Percentiles rank a stretch among this genome's conserved stretches.
phyloP scores from a whole-genome alignment of 2,113 vertebrate species.

The Mustelus asterias region DNA sequence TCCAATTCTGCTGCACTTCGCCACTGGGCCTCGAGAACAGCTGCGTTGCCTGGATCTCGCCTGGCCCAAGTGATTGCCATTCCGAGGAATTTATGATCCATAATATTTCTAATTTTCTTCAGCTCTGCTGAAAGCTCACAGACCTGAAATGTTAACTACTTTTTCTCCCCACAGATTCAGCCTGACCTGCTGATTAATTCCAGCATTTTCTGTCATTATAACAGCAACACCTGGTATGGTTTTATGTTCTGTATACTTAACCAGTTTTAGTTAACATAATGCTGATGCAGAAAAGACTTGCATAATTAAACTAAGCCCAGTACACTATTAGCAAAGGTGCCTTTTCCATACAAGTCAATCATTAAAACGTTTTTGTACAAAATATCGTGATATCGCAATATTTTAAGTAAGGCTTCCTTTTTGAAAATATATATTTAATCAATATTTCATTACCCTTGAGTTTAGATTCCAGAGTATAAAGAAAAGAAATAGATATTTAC shows the following conservation, averaged over 20 bases:
- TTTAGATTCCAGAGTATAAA: constrained; percentile 41
- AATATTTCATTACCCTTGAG: background rate
- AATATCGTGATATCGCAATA: background rate
- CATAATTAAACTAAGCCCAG: background rate
- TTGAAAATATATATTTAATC: background rate
- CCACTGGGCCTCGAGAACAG: no score
- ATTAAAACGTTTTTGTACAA: background rate
- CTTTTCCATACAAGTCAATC: background rate
- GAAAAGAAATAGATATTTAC: constrained; percentile 64
- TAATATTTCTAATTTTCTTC: no score
- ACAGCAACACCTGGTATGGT: background rate
- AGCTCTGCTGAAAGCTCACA: no score
- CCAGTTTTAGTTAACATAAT: background rate
- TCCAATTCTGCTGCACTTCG: no score
- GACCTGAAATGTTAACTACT: no score
- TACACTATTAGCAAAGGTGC: background rate
- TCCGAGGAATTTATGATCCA: no score
- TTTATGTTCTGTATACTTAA: background rate
- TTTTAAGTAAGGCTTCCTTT: background rate
- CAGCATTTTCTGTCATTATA: no score
- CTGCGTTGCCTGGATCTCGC: no score
- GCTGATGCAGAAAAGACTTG: background rate
- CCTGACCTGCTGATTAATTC: no score
- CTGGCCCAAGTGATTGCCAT: no score
- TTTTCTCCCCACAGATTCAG: no score